A percentile compares a stretch with the other conserved stretches of the same genome.
Evolutionary conservation across 2,797 vertebrate genomes (phyloP).

Genomic region (Vultur gryphus): DNA sequence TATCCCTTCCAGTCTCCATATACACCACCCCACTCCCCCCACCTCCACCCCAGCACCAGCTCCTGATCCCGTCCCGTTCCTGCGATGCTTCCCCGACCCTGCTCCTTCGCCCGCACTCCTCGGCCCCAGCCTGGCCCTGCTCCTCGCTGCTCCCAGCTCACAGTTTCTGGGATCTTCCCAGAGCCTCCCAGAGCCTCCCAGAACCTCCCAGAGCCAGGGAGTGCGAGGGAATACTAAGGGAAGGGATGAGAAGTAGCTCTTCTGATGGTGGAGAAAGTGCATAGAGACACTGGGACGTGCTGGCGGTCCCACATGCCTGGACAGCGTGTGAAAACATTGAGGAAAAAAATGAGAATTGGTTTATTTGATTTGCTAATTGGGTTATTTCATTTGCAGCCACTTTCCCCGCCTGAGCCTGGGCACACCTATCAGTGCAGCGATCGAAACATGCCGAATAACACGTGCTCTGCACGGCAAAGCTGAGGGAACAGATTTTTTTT

Average conservation of each 20-base stretch:
- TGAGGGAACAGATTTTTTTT: neutral
- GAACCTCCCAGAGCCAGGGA: neutral
- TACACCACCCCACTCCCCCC: neutral
- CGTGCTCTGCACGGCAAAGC: accelerated
- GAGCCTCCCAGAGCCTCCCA: neutral
- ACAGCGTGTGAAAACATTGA: neutral
- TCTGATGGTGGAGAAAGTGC: neutral
- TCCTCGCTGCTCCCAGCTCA: neutral
- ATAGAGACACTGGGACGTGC: accelerated
- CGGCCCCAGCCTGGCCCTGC: neutral
- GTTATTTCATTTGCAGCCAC: neutral
- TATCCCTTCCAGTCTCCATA: neutral
- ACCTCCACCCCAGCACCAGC: neutral
- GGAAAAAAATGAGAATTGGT: neutral
- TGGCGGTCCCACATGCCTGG: neutral
- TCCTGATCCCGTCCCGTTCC: neutral
- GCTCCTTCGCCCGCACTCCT: neutral
- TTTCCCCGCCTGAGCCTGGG: neutral
- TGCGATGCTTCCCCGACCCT: neutral
- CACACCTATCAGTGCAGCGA: neutral
- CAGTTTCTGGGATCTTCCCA: neutral
- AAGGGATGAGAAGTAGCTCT: neutral
- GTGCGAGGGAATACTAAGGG: too few relatives aligned
- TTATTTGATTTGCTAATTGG: neutral
- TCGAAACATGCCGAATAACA: neutral